Evolutionary conservation across 2,113 vertebrate species (phyloP).

Genomic region (Sarotherodon lohbergeri): DNA sequence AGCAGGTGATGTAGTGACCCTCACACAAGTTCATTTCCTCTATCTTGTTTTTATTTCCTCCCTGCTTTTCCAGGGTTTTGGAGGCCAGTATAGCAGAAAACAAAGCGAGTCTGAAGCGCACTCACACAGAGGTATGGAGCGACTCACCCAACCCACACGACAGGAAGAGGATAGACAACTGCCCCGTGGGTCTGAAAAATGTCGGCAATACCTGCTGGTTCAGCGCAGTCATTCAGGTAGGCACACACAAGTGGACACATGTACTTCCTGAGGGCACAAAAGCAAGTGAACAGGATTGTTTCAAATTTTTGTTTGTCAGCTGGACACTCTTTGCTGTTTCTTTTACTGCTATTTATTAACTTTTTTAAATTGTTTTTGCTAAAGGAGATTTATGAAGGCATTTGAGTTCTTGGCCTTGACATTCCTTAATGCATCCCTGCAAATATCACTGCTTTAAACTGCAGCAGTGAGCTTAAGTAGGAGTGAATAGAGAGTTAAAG

Average conservation of each 20-base stretch:
- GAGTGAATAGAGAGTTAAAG: background rate
- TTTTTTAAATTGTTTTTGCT: background rate
- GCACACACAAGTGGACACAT: background rate
- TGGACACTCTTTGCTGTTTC: background rate
- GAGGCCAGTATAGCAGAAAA: constrained; percentile 99
- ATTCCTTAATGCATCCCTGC: background rate
- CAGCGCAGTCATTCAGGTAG: constrained; percentile 98
- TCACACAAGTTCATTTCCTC: background rate
- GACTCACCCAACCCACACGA: constrained; percentile 96
- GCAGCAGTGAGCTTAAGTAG: background rate
- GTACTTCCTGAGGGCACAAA: background rate
- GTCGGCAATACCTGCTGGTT: constrained; percentile 99
- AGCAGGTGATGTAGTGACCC: background rate
- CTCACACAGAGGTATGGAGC: constrained; percentile 92
- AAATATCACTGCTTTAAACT: background rate
- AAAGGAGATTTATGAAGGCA: background rate
- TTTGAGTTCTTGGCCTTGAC: background rate
- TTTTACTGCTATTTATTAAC: background rate
- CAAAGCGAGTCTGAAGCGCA: constrained; percentile 93
- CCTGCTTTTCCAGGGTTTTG: constrained; percentile 79
- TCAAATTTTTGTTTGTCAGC: background rate
- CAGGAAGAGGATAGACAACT: constrained; percentile 88
- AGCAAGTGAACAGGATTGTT: background rate
- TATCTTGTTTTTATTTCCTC: background rate
- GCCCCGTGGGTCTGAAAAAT: constrained; percentile 94